Evolutionary conservation across 2,888 invertebrate species (phyloP).

Genomic region (Pseudoips prasinana): DNA sequence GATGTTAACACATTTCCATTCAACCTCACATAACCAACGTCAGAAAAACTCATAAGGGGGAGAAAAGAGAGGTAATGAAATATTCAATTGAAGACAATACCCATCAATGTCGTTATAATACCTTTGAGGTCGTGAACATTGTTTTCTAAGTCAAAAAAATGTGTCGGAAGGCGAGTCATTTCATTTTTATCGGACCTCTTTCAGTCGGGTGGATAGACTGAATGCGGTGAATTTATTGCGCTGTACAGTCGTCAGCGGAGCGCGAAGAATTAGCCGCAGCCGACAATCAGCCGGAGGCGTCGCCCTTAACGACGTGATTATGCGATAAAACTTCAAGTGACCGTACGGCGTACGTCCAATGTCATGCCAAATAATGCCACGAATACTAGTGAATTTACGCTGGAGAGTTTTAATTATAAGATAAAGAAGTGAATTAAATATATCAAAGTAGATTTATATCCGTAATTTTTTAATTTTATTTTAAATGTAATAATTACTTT

Average conservation of each 20-base stretch:
- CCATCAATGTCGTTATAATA: conserved; percentile 38
- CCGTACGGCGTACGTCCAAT: no score
- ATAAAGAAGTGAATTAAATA: no score
- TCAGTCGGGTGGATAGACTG: conserved; percentile 68
- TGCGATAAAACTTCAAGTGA: no score
- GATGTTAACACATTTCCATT: conserved; percentile 12
- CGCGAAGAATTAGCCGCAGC: conserved; percentile 73
- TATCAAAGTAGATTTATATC: no score
- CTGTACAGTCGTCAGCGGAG: conserved; percentile 68
- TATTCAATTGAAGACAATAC: conserved; percentile 31
- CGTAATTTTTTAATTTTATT: no score
- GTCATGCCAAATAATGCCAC: no score
- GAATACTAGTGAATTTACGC: no score
- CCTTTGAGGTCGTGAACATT: conserved; percentile 45
- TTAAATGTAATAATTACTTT: no score
- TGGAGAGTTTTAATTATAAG: no score
- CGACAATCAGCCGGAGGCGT: conserved; percentile 51
- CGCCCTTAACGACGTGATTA: not conserved
- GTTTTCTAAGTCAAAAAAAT: conserved; percentile 65
- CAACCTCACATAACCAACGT: conserved; percentile 14
- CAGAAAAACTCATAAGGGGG: conserved; percentile 13
- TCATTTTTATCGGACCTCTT: conserved; percentile 72
- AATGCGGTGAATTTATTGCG: conserved; percentile 76
- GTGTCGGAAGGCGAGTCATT: conserved; percentile 65
- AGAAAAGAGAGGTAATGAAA: conserved; percentile 25